A percentile compares a stretch with the other conserved stretches of the same genome.
phyloP scores from a whole-genome alignment of 2,888 invertebrate genomes.

The Cosmia pyralina region DNA sequence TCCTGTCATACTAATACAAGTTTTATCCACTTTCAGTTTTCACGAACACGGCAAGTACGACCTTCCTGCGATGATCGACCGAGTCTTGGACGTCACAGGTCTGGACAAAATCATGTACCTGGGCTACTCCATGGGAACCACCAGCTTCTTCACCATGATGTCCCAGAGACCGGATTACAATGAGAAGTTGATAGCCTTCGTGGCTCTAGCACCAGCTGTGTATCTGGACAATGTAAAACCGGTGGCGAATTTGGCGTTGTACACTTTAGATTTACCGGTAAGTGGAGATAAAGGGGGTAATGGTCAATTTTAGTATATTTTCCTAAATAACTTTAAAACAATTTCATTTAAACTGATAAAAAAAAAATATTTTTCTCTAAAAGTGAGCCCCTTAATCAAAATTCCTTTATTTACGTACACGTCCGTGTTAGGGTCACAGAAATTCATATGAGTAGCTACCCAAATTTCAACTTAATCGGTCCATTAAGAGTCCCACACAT shows the following conservation, averaged over 20 bases:
- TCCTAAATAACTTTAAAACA: too few species aligned
- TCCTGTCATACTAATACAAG: background rate
- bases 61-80: constrained; percentile 89
- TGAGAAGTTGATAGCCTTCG: constrained; percentile 85
- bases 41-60: constrained; percentile 91
- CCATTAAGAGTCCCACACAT: too few species aligned
- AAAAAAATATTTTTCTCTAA: too few species aligned
- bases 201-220: constrained; percentile 89
- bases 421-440: too few species aligned
- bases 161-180: constrained; percentile 90
- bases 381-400: too few species aligned
- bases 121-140: constrained; percentile 91
- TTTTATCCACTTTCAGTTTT: constrained; percentile 79
- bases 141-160: constrained; percentile 89
- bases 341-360: too few species aligned
- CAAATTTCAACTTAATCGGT: too few species aligned
- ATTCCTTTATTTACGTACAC: too few species aligned
- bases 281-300: constrained; percentile 49
- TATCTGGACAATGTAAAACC: constrained; percentile 80
- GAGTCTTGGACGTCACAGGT: constrained; percentile 83
- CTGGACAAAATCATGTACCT: constrained; percentile 86
- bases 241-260: constrained; percentile 70
- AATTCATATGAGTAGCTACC: too few species aligned
- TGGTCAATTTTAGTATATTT: too few species aligned
- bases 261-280: constrained; percentile 76